A percentile compares a stretch with the other conserved stretches of the same genome.
Evolutionary conservation across 2,113 vertebrate species (phyloP).

Genomic region (Erpornis zantholeuca): DNA sequence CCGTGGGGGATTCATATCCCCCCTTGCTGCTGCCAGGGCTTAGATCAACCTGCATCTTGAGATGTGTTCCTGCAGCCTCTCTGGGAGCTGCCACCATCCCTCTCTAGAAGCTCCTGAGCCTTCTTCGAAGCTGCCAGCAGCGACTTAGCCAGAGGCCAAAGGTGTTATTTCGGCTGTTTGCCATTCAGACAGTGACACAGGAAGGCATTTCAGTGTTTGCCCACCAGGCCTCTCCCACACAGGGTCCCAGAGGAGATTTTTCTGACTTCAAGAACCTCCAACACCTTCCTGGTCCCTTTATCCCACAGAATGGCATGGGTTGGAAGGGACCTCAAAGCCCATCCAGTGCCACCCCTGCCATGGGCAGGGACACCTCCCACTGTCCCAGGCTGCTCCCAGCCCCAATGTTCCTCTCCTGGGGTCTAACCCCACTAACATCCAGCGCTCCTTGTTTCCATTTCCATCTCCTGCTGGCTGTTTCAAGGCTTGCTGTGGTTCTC

Average conservation of each 20-base stretch:
- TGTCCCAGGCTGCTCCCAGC: neutral
- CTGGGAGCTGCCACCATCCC: neutral
- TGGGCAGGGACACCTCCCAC: neutral
- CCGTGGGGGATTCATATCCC: too few species aligned
- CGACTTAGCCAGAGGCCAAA: neutral
- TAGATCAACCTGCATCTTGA: neutral
- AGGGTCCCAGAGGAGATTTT: neutral
- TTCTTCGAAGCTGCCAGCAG: neutral
- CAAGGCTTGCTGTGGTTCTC: neutral
- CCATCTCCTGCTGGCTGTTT: neutral
- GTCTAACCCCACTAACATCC: neutral
- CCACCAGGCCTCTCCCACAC: neutral
- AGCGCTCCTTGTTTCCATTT: neutral
- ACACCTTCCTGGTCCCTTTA: neutral
- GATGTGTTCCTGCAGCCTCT: neutral
- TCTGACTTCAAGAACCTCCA: neutral
- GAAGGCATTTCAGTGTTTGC: neutral
- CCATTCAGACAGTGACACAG: neutral
- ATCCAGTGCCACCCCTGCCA: neutral
- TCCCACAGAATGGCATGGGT: neutral
- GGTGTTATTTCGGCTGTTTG: neutral
- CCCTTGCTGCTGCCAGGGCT: neutral
- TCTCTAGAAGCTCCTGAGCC: neutral
- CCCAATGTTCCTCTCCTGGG: neutral
- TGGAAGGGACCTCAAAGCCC: neutral